Percentiles rank a stretch among this genome's conserved stretches.
Evolutionary conservation across 2,113 vertebrate species (phyloP).

Genomic region (Zosterops japonicus): DNA sequence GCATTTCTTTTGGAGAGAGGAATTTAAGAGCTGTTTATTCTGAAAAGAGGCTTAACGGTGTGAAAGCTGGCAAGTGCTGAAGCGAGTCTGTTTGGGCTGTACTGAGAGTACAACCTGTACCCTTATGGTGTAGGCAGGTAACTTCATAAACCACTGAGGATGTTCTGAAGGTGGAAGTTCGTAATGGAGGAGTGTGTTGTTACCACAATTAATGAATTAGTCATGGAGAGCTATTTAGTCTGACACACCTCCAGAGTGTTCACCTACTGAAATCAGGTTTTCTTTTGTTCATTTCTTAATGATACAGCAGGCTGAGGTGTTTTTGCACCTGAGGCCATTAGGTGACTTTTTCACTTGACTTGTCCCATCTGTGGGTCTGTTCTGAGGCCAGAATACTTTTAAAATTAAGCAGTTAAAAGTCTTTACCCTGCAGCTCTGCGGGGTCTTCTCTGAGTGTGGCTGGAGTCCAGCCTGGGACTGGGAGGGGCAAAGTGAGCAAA

Average conservation of each 20-base stretch:
- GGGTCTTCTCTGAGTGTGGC: background rate
- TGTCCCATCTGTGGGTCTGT: background rate
- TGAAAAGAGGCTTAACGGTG: background rate
- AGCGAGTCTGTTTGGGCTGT: background rate
- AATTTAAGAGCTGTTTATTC: background rate
- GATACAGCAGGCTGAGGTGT: background rate
- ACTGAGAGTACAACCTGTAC: background rate
- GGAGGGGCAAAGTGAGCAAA: background rate
- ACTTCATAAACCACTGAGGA: background rate
- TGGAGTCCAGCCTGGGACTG: background rate
- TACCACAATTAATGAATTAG: background rate
- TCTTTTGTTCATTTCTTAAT: constrained; percentile 1
- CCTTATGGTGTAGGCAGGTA: background rate
- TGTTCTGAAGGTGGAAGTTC: background rate
- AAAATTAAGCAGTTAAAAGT: background rate
- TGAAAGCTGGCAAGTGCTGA: background rate
- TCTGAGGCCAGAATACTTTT: background rate
- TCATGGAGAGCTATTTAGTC: background rate
- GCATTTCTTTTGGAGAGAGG: background rate
- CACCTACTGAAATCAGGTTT: background rate
- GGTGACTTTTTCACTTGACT: background rate
- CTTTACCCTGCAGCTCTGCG: rapidly evolving
- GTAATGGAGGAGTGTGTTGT: background rate
- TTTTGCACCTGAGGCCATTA: background rate
- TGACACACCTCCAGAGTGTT: constrained; percentile 27